Base-by-base conservation (phyloP, 2,888 invertebrate genomes). In the Lutraria lutraria region DNA sequence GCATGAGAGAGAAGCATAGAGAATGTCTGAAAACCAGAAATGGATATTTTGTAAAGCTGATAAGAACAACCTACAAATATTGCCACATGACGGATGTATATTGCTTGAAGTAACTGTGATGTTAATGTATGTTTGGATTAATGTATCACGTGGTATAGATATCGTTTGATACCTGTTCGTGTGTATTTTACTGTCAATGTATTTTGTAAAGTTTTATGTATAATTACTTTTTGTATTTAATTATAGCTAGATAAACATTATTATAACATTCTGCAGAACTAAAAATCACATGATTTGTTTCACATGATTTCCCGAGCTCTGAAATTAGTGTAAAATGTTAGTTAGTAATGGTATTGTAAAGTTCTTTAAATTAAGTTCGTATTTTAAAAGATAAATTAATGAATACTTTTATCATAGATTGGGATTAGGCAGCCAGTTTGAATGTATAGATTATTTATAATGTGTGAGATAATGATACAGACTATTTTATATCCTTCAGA, bases 61-160 rank as follows among this genome's bases (percentile, higher is more conserved):
- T 76, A 31, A 34, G 34, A 34, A 76, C 16, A 34, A 76, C 29
- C 34, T 16, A 76, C 76, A 76, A 76, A 31, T 76, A 76, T 31
- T 76, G 31, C 76, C 76, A 76, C 31, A 15, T 31, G 76, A 34
- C 31, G 16, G 76, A 76, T 34, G 19, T 76, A 76, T 31, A 76
- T 34, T 34, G 76, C 76, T 76, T 76, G 76, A 76, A 76, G 76
- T 76, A 31, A 76, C 76, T 76, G 76, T 76, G 76, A 76, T 76
- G 76, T 76, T 68, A 25, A n/a, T 10, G 63, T 68, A 25, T 43
- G 43, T 43, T 68, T 68, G 10, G 63, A 12, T 68, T 25, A 68
- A n/a, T 68, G 63, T 25, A n/a, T 68, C 63, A n/a, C 25, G n/a
- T 25, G 10, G 63, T 25, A n/a, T 68, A 25, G 63, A 68, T 68